A percentile compares a stretch with the other conserved stretches of the same genome.
phyloP scores from a whole-genome alignment of 53 echinoderm and acorn worm species.

The Astropecten irregularis region DNA sequence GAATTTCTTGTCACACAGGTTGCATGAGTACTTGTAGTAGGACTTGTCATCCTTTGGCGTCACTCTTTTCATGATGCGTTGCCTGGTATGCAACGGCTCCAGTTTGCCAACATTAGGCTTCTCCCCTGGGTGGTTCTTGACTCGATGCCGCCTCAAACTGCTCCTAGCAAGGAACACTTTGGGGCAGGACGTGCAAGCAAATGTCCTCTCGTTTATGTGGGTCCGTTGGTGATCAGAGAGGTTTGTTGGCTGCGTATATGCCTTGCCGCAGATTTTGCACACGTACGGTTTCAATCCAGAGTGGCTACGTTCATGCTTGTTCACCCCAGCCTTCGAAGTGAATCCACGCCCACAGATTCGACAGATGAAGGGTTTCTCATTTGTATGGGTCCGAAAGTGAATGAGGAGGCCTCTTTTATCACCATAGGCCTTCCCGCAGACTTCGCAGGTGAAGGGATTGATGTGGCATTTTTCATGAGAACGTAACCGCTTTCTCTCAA shows the following conservation, averaged over 20 bases:
- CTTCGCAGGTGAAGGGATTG: constrained; percentile 9
- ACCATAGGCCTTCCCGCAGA: constrained; percentile 27
- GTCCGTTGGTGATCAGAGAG: constrained; percentile 7
- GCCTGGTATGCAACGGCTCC: constrained; percentile 8
- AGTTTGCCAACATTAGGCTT: constrained; percentile 38
- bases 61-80: not conserved
- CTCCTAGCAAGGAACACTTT: constrained; percentile 29
- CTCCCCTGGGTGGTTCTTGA: constrained; percentile 33
- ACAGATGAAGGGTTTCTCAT: constrained; percentile 31
- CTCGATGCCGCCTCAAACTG: constrained; percentile 19
- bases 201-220: constrained; percentile 15
- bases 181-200: constrained; percentile 3
- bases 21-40: constrained; percentile 21
- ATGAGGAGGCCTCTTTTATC: constrained; percentile 29
- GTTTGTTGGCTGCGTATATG: constrained; percentile 5
- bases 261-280: constrained; percentile 42
- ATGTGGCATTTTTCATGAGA: constrained; percentile 38
- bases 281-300: constrained; percentile 16
- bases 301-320: constrained; percentile 27
- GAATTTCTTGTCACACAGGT: constrained; percentile 1
- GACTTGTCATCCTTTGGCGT: not conserved
- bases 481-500: constrained; percentile 31
- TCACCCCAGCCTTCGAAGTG: constrained; percentile 34
- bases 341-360: constrained; percentile 35
- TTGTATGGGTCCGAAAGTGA: constrained; percentile 30